Conservation (phyloP, 2,797 vertebrate genomes). For the Leucoraja ocellata region DNA sequence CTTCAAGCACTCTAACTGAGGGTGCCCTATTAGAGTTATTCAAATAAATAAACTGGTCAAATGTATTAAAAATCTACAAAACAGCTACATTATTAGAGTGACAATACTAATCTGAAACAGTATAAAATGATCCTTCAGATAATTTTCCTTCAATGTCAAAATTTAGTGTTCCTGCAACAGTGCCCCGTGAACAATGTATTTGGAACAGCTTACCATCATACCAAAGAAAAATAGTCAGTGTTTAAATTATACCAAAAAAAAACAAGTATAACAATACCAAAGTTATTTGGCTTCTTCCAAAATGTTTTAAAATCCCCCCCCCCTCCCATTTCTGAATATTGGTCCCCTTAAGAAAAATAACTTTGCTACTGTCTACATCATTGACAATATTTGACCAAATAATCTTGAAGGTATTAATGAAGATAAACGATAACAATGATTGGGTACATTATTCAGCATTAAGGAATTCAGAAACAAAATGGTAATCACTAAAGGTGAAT, state of each 20-base stretch:
- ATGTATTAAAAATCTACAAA: constrained; percentile 33
- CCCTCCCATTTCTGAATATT: not conserved
- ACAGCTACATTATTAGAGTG: constrained; percentile 15
- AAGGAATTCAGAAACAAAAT: not conserved
- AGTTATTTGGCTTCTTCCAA: not conserved
- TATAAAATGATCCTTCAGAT: constrained; percentile 35
- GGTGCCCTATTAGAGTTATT: constrained; percentile 22
- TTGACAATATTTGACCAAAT: not conserved
- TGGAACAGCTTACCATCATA: not conserved
- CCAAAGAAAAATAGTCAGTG: not conserved
- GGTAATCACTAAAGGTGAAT: not conserved
- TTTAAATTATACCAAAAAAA: not conserved
- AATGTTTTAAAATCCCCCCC: constrained; percentile 15
- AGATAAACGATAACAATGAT: not conserved
- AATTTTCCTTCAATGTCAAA: not conserved
- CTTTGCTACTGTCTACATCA: not conserved
- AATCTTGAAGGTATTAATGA: constrained; percentile 15
- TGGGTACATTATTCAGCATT: not conserved
- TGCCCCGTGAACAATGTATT: not conserved
- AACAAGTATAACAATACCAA: not conserved
- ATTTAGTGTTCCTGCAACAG: not conserved
- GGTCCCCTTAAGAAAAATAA: constrained; percentile 28
- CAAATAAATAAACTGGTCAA: constrained; percentile 37
- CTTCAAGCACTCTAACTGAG: constrained; percentile 27
- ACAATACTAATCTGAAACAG: constrained; percentile 6